Evolutionary conservation across 2,888 invertebrate species (phyloP).

Genomic region (Muscina levida): DNA sequence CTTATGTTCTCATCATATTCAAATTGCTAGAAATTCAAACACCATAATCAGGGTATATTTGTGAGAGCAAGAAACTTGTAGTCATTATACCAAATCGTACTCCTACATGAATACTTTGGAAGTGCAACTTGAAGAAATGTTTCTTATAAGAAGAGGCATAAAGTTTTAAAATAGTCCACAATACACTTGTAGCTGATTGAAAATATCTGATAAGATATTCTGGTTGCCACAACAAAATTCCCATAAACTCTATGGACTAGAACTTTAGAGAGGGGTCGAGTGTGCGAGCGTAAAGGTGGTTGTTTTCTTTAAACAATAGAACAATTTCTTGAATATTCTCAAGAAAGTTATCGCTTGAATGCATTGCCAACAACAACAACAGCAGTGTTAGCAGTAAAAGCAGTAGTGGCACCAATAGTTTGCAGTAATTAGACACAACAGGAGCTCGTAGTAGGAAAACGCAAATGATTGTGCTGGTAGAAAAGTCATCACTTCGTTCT

Average conservation of each 20-base stretch:
- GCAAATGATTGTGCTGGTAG: neutral
- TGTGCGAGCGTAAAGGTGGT: slow-evolving; percentile 24
- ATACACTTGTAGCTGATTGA: slow-evolving; percentile 46
- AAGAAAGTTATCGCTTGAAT: slow-evolving; percentile 60
- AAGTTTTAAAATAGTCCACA: neutral
- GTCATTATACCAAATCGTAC: slow-evolving; percentile 5
- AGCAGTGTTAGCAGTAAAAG: neutral
- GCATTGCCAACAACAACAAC: slow-evolving; percentile 38
- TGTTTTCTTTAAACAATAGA: slow-evolving; percentile 47
- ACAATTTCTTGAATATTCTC: slow-evolving; percentile 56
- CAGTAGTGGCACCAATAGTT: neutral
- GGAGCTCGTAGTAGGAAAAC: neutral
- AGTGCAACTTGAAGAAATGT: slow-evolving; percentile 35
- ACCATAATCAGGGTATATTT: neutral
- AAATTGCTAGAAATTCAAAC: slow-evolving; percentile 51
- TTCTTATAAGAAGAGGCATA: slow-evolving; percentile 57
- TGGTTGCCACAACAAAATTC: slow-evolving; percentile 38
- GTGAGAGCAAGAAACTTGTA: neutral
- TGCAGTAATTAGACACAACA: neutral
- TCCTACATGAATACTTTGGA: slow-evolving; percentile 49
- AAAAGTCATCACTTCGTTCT: neutral
- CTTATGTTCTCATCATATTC: slow-evolving; percentile 47
- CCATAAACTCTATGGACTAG: slow-evolving; percentile 45
- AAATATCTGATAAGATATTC: slow-evolving; percentile 55
- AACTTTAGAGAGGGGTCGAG: slow-evolving; percentile 38